Base-by-base conservation (phyloP, 2,888 invertebrate species). In the Venustoraphidia nigricollis region DNA sequence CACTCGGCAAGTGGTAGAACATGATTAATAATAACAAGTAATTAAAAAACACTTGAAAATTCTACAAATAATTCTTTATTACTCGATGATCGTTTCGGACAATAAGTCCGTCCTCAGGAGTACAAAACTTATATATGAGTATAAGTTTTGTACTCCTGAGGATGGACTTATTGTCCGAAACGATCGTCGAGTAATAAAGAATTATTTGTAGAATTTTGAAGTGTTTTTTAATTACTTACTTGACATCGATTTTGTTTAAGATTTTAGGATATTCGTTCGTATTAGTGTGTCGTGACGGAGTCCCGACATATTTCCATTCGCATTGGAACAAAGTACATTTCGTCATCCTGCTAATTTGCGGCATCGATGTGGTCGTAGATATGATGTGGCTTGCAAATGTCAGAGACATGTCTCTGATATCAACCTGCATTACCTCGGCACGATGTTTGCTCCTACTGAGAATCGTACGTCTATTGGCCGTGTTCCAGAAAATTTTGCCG, bases 301-400 rank as follows among this genome's bases (percentile, higher is more conserved):
- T 0, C 51, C 69, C 5, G 70, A 71, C 53, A 66, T 70, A 67
- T 52, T 64, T 66, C 34, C 67, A 62, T 34, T 73, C 72, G 0
- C 66, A 71, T 47, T 77, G 77, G 77, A 75, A 77, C 55, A 70
- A 70, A 52, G 59, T 77, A n/a, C 76, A 77, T 52, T 68, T 76
- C 47, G 59, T 69, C 14, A 72, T 76, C 14, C 65, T 77, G 1
- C 60, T 70, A 0, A 65, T 74, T 59, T 72, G 72, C 9, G 64
- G 69, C 1, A 48, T 58, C 61, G 76, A 76, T 55, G 55, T 75
- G 37, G 62, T 62, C 0, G 51, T 71, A 11, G 71, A 71, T 34
- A 55, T 68, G n/a, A 54, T 69, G 47, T 70, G 70, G 44, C 56
- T 66, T 0, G 36, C 64, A 0, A 68, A 68, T 0, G 53, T 63